Evolutionary conservation across 1,140 invertebrate species (phyloP).

Genomic region (Paramacrobiotus metropolitanus): DNA sequence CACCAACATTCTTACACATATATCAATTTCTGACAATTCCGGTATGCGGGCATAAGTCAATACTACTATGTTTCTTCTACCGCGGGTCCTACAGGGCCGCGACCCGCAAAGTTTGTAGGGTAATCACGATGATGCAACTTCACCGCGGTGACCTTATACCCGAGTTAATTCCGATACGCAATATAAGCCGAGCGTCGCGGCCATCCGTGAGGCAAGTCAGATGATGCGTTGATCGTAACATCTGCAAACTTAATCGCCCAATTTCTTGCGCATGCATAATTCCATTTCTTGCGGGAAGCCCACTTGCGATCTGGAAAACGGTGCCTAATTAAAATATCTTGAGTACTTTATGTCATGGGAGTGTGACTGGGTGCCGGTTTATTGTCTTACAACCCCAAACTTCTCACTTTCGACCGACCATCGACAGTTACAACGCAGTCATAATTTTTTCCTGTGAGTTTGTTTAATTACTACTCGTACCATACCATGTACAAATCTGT

Average conservation of each 20-base stretch:
- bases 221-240: not conserved
- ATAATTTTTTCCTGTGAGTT: not conserved
- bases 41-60: no score
- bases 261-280: not conserved
- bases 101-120: not conserved
- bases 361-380: not conserved
- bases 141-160: not conserved
- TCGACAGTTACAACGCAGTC: not conserved
- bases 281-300: not conserved
- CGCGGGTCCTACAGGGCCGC: not conserved
- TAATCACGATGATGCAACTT: not conserved
- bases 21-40: not conserved
- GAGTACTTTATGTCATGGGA: not conserved
- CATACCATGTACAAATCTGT: constrained; percentile 20
- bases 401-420: no score
- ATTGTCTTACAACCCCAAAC: no score
- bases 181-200: not conserved
- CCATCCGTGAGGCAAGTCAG: not conserved
- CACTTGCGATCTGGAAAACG: not conserved
- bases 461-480: not conserved
- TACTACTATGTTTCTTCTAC: not conserved
- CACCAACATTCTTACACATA: not conserved
- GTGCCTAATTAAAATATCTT: not conserved
- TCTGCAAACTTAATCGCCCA: not conserved
- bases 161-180: not conserved